Conservation (phyloP, 2,113 vertebrate species). For the Halcyon senegalensis region DNA sequence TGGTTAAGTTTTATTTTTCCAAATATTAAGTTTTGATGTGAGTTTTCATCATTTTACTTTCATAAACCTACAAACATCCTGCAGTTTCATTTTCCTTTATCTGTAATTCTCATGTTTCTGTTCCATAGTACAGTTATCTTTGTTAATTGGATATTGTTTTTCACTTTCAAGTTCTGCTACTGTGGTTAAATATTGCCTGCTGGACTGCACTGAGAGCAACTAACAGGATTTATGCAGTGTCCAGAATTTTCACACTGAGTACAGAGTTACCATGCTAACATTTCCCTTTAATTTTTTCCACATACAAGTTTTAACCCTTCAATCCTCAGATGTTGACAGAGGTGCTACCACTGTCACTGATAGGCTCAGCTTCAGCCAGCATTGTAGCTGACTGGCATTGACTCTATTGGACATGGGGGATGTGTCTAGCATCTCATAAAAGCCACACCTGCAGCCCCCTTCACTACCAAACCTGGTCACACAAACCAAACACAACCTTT, state of each 20-base stretch:
- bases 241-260: not conserved
- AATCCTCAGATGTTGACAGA: not conserved
- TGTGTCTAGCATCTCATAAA: not conserved
- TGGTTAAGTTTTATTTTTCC: not conserved
- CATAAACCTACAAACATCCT: not conserved
- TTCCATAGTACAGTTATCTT: conserved; percentile 9
- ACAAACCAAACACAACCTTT: not conserved
- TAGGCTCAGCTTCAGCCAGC: not conserved
- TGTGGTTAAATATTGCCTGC: conserved; percentile 12
- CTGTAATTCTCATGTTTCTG: conserved; percentile 6
- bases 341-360: no score
- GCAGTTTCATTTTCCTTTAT: conserved; percentile 10
- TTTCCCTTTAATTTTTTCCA: conserved; percentile 10
- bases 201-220: not conserved
- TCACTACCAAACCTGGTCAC: not conserved
- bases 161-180: conserved; percentile 13
- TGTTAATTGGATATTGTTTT: conserved; percentile 52
- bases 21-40: conserved; percentile 14
- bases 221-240: not conserved
- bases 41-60: conserved; percentile 27
- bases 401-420: not conserved
- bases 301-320: not conserved
- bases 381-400: not conserved
- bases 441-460: not conserved
- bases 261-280: not conserved